Evolutionary conservation across 2,888 invertebrate species (phyloP).

Genomic region (Tipula helvola): DNA sequence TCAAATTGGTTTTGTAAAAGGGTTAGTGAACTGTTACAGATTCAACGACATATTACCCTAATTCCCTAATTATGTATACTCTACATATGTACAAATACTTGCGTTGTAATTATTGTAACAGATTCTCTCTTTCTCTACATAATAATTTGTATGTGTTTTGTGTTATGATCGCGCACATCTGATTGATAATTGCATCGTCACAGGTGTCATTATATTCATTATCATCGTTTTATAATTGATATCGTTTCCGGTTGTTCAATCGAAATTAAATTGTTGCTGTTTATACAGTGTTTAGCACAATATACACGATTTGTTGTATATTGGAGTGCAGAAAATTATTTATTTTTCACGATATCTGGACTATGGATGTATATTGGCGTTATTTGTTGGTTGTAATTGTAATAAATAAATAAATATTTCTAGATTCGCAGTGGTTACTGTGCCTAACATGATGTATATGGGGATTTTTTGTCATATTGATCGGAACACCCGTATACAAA

Average conservation of each 20-base stretch:
- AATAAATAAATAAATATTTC: too few relatives aligned
- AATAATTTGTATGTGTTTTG: neutral
- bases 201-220: neutral
- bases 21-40: neutral
- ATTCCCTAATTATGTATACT: neutral
- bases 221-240: neutral
- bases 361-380: neutral
- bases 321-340: neutral
- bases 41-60: neutral
- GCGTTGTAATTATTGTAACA: neutral
- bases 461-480: too few relatives aligned
- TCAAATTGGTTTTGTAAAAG: neutral
- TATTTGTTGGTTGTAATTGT: neutral
- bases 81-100: neutral
- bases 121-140: neutral
- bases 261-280: neutral
- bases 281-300: neutral
- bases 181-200: neutral
- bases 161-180: neutral
- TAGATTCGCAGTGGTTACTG: too few relatives aligned
- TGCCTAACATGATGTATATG: too few relatives aligned
- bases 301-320: neutral
- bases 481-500: too few relatives aligned
- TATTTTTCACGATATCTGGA: neutral
- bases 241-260: neutral